phyloP scores from a whole-genome alignment of 1,140 invertebrate species.

The Scaptomyza graminum region DNA sequence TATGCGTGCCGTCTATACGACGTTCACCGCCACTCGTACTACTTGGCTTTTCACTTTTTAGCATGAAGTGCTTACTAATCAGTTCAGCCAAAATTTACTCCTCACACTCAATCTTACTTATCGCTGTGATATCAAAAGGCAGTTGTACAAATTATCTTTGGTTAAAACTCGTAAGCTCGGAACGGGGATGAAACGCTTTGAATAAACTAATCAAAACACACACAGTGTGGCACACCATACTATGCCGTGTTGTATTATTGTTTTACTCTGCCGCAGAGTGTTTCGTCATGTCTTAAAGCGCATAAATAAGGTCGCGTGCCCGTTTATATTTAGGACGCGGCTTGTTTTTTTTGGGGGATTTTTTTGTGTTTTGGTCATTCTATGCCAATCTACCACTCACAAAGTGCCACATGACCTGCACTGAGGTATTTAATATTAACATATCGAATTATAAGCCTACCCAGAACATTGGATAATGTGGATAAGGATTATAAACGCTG shows the following conservation, averaged over 20 bases:
- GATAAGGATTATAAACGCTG: constrained; percentile 62
- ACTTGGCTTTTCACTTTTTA: constrained; percentile 83
- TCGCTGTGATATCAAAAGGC: constrained; percentile 3
- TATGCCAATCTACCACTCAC: constrained; percentile 11
- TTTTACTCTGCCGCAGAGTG: constrained; percentile 47
- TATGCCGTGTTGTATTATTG: constrained; percentile 47
- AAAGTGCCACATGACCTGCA: constrained; percentile 60
- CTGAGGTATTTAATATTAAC: constrained; percentile 68
- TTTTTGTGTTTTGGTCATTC: constrained; percentile 1
- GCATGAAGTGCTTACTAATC: constrained; percentile 73
- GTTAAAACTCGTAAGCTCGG: constrained; percentile 7
- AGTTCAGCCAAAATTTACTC: constrained; percentile 60
- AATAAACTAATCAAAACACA: constrained; percentile 47
- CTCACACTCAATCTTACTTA: constrained; percentile 49
- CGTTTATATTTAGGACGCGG: constrained; percentile 53
- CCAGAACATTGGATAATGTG: constrained; percentile 81
- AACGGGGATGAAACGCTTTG: constrained; percentile 32
- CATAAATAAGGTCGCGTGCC: constrained; percentile 82
- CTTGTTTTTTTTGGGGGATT: not conserved
- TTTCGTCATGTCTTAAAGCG: constrained; percentile 71
- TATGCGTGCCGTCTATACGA: constrained; percentile 74
- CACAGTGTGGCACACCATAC: constrained; percentile 22
- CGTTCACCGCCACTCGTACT: constrained; percentile 79
- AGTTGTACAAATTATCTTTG: constrained; percentile 24
- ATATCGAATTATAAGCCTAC: constrained; percentile 81